Conservation (phyloP, 1,140 invertebrate genomes). For the Drosophila repletoides region DNA sequence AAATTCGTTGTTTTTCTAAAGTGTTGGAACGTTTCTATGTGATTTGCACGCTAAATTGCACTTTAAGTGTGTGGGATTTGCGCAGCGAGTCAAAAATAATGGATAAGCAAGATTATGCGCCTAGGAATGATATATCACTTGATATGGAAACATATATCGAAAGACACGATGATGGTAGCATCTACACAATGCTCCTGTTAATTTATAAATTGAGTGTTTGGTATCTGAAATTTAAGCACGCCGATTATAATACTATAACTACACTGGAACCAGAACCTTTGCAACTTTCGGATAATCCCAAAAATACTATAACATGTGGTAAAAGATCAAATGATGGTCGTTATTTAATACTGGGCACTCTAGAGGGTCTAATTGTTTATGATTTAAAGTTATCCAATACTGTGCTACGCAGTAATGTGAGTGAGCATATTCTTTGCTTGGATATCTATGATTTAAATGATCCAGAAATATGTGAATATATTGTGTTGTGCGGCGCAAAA, state of each 20-base stretch:
- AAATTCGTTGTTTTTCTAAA: conserved; percentile 37
- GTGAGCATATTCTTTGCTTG: conserved; percentile 69
- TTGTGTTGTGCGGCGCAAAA: conserved; percentile 62
- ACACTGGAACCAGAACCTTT: conserved; percentile 13
- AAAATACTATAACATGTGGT: conserved; percentile 57
- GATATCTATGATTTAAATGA: conserved; percentile 60
- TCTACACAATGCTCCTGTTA: conserved; percentile 37
- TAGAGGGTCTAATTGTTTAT: conserved; percentile 62
- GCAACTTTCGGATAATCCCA: conserved; percentile 11
- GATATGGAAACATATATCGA: conserved; percentile 31
- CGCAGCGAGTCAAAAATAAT: conserved; percentile 13
- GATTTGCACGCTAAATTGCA: conserved; percentile 35
- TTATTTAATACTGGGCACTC: conserved; percentile 70
- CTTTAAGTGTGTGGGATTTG: conserved; percentile 45
- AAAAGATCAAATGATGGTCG: conserved; percentile 48
- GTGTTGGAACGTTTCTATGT: conserved; percentile 48
- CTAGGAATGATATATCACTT: conserved; percentile 5
- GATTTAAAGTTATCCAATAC: conserved; percentile 36
- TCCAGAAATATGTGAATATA: conserved; percentile 58
- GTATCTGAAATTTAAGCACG: conserved; percentile 23
- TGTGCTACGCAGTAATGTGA: conserved; percentile 67
- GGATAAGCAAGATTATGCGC: neutral
- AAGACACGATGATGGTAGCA: conserved; percentile 3
- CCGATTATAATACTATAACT: neutral
- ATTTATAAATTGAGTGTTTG: conserved; percentile 49